Base-by-base conservation (phyloP, 2,113 vertebrate genomes). In the Hymenochirus boettgeri region DNA sequence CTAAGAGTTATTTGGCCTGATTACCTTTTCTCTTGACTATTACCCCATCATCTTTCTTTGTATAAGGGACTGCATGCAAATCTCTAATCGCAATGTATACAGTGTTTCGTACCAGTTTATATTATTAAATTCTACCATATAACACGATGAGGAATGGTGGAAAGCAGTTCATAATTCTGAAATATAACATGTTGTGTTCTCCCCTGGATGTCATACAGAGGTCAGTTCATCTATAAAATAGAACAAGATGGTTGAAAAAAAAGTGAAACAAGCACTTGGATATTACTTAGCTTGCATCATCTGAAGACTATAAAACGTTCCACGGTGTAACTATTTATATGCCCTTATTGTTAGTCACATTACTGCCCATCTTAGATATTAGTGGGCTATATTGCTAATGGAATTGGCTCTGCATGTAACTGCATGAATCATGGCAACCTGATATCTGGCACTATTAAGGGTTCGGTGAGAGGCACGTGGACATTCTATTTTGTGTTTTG, bases 401-500 rank as follows among this genome's bases (percentile, higher is more conserved):
- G 7, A 22, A 48, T 21, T 23, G 46, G 46, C 46, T 48, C 18
- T 21, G 46, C 21, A 48, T 62, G 61, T 63, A 50, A 62, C 61
- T 54, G 54, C 48, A 62, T 62, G 62, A 64, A 64, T 56, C 52
- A 56, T 64, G 62, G 62, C 54, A 64, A 64, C 47, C 33, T 52
- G 62, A 64, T 64, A 46, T 31, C 37, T 47, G 62, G n/a, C 52
- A 56, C 52, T 27, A 27, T 31, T 52, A 23, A 25, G 31, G 48
- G 48, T 51, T 50, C 52, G 42, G 62, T 46, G 62, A 64, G 42
- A 47, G 21, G 52, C 62, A 64, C 62, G 51, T 64, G 62, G 25
- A 46, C 54, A 47, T 64, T 64, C 62, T 64, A 64, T 64, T 64
- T 56, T 64, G 62, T 39, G 39, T 52, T 56, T 56, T 31, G 52